phyloP scores from a whole-genome alignment of 2,113 vertebrate species.

The Cricetomys ansorgei region DNA sequence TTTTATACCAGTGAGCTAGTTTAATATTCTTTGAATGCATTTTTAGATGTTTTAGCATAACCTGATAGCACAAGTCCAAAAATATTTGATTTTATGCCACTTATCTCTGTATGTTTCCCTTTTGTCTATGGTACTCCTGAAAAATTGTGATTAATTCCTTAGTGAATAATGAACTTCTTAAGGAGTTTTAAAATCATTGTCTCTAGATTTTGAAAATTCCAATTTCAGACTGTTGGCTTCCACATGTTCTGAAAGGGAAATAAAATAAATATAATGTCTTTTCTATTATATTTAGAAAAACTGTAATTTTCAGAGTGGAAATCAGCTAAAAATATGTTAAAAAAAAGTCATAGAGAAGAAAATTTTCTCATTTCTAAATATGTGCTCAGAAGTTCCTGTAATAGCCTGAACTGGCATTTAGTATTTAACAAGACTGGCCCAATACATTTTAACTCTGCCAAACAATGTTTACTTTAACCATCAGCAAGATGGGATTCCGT shows the following conservation, averaged over 20 bases:
- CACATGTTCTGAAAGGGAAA: neutral
- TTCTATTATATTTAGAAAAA: constrained; percentile 11
- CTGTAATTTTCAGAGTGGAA: neutral
- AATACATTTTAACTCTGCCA: neutral
- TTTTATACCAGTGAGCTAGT: neutral
- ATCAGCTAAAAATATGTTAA: neutral
- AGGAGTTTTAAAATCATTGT: neutral
- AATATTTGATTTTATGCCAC: neutral
- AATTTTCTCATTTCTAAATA: neutral
- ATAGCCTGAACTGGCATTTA: neutral
- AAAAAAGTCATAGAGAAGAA: neutral
- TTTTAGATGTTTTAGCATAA: constrained; percentile 1
- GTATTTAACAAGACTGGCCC: constrained; percentile 21
- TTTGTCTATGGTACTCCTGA: neutral
- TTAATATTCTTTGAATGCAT: neutral
- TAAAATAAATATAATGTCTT: neutral
- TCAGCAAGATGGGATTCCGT: neutral
- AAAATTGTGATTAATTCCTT: constrained; percentile 52
- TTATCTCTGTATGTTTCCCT: neutral
- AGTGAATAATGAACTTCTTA: neutral
- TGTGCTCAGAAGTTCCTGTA: neutral
- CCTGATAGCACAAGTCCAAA: neutral
- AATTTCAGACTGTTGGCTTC: neutral
- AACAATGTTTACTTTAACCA: constrained; percentile 34
- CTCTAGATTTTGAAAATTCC: constrained; percentile 1